A percentile compares a stretch with the other conserved stretches of the same genome.
Evolutionary conservation across 2,113 vertebrate genomes (phyloP).

Genomic region (Catharus fuscescens): DNA sequence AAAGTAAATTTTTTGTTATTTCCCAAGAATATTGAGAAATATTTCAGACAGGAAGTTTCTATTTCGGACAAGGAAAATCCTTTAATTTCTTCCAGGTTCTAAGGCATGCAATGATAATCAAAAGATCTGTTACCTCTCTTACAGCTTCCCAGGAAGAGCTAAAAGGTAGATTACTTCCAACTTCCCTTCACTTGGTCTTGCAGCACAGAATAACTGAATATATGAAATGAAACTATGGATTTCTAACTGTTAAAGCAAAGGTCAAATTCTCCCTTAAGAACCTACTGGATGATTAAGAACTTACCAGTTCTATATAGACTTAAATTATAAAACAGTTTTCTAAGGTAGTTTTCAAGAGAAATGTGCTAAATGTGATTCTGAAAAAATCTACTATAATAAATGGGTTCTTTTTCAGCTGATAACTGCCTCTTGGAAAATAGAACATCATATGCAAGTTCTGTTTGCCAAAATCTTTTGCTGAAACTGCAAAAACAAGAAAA

Average conservation of each 20-base stretch:
- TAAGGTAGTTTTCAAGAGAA: not conserved
- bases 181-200: not conserved
- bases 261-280: not conserved
- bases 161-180: not conserved
- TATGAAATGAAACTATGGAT: conserved; percentile 34
- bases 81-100: not conserved
- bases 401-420: not conserved
- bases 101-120: not conserved
- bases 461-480: not conserved
- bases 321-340: not conserved
- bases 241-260: conserved; percentile 62
- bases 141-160: not conserved
- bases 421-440: not conserved
- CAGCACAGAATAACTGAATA: not conserved
- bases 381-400: not conserved
- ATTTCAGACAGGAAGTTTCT: not conserved
- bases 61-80: not conserved
- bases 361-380: not conserved
- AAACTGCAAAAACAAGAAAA: not conserved
- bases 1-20: not conserved
- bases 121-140: not conserved
- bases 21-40: not conserved
- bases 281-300: not conserved
- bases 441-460: not conserved
- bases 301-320: not conserved